A percentile compares a stretch with the other conserved stretches of the same genome.
Conservation (phyloP, 2,797 vertebrate species). For the Brachyrhaphis roseni region DNA sequence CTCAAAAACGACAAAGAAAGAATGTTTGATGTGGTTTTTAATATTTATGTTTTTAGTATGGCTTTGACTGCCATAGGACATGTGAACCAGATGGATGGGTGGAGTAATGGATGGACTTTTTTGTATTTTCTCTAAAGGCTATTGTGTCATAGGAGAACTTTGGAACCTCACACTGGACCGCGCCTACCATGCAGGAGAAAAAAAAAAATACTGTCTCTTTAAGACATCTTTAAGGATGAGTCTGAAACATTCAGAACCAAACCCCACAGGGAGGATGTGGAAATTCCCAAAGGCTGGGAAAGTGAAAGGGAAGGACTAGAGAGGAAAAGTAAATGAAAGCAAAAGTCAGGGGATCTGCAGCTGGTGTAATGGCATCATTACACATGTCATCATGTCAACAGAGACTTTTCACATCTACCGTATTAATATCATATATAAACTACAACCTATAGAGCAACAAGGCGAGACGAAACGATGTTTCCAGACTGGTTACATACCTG, state of each 20-base stretch:
- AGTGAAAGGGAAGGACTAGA: not conserved
- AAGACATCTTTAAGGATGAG: not conserved
- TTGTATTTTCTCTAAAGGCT: not conserved
- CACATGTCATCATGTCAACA: not conserved
- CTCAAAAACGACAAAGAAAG: not conserved
- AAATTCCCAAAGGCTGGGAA: not conserved
- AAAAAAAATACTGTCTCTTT: not conserved
- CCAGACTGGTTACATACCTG: constrained; percentile 59
- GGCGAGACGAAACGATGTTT: not conserved
- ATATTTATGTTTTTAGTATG: not conserved
- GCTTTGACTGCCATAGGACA: not conserved
- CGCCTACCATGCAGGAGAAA: not conserved
- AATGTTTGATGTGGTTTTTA: not conserved
- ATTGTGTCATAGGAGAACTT: not conserved
- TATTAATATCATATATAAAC: not conserved
- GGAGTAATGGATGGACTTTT: not conserved
- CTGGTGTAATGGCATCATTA: not conserved
- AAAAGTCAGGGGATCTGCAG: not conserved
- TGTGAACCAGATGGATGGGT: no score
- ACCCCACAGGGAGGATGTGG: not conserved
- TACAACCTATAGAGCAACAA: not conserved
- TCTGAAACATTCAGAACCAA: not conserved
- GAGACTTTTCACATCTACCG: not conserved
- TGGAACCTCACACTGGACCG: not conserved
- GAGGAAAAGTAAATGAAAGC: constrained; percentile 2